These are phyloP conservation scores for Drosophila chauvacae DNA, from an alignment of 1,140 invertebrate genomes.

Conservation along the genomic window DNA sequence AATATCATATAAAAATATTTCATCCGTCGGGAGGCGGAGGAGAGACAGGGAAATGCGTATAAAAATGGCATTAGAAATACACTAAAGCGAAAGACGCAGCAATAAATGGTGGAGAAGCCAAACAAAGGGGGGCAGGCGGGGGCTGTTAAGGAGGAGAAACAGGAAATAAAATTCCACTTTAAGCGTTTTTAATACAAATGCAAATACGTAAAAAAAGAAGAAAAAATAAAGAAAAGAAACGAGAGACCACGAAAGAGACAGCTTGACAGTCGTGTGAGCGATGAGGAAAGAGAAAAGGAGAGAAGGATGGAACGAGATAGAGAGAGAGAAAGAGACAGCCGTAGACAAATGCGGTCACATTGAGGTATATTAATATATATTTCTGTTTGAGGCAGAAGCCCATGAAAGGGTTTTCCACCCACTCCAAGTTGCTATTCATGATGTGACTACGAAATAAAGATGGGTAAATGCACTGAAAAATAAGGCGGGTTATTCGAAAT, in stretches of 20 bases:
- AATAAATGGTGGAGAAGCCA: conserved; percentile 46
- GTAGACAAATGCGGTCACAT: conserved; percentile 72
- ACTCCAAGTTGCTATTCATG: conserved; percentile 23
- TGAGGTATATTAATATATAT: conserved; percentile 75
- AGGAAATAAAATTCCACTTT: conserved; percentile 82
- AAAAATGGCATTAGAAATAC: conserved; percentile 79
- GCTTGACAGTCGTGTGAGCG: conserved; percentile 67
- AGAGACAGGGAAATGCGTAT: conserved; percentile 60
- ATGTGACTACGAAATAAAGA: conserved; percentile 58
- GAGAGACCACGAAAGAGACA: conserved; percentile 20
- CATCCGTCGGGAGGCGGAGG: conserved; percentile 23
- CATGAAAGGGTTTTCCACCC: conserved; percentile 48
- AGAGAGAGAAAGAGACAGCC: background rate
- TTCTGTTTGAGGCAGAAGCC: conserved; percentile 26
- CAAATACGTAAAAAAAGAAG: conserved; percentile 52
- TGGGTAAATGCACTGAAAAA: background rate
- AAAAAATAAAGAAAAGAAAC: background rate
- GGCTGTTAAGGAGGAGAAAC: conserved; percentile 60
- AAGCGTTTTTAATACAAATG: conserved; percentile 81
- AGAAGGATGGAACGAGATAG: background rate
- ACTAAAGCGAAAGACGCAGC: conserved; percentile 52
- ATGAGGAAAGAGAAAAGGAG: conserved; percentile 39
- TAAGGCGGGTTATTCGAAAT: no score
- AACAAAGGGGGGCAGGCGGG: conserved; percentile 2
- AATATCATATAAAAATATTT: conserved; percentile 74